Conservation (phyloP, 92 coral and sea anemone species). For the Parazoanthus swiftii region DNA sequence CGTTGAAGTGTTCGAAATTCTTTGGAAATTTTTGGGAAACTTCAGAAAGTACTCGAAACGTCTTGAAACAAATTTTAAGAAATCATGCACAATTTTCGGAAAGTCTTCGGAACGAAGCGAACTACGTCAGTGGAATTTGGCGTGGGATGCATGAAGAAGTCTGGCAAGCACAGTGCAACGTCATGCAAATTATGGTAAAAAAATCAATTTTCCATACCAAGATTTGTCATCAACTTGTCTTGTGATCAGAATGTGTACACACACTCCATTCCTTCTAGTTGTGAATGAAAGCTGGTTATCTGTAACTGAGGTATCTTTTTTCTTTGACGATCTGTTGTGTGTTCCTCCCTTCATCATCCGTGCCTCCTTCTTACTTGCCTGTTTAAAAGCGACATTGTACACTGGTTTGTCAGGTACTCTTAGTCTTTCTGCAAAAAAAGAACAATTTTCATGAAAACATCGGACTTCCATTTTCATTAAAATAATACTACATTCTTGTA, state of each 20-base stretch:
- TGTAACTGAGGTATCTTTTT: background rate
- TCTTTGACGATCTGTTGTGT: background rate
- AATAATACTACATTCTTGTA: background rate
- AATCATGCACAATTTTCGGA: too few species aligned
- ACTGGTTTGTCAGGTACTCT: conserved; percentile 25
- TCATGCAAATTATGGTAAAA: background rate
- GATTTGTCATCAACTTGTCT: background rate
- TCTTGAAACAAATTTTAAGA: too few species aligned
- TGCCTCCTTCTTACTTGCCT: background rate
- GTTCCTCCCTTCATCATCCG: background rate
- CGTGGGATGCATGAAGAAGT: too few species aligned
- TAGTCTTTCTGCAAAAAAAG: conserved; percentile 10
- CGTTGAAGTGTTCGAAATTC: too few species aligned
- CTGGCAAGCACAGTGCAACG: background rate
- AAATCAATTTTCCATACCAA: conserved; percentile 4
- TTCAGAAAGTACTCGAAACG: too few species aligned
- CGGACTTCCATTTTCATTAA: background rate
- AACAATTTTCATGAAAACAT: background rate
- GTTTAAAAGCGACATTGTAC: background rate
- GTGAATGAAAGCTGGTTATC: conserved; percentile 45
- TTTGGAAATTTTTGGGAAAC: too few species aligned
- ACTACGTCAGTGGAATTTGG: too few species aligned
- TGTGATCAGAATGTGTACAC: conserved; percentile 34
- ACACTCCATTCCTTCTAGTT: conserved; percentile 47
- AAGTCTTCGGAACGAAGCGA: too few species aligned